A percentile compares a stretch with the other conserved stretches of the same genome.
Evolutionary conservation across 35 echinoderm and acorn worm species (phyloP).

Genomic region (Holothuria glaberrima): DNA sequence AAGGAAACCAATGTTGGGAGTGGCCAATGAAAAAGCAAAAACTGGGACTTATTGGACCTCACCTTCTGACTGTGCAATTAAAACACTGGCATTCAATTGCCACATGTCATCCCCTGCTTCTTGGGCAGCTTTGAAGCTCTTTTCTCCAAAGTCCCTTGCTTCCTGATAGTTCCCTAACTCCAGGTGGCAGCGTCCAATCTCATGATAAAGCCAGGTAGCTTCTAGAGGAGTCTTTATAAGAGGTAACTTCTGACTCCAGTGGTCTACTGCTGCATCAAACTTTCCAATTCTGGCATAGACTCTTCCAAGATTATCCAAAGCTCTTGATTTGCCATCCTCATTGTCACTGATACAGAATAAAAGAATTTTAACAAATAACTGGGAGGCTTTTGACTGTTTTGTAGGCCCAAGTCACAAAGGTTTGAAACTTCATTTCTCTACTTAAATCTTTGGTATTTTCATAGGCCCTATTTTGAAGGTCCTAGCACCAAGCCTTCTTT

Average conservation of each 20-base stretch:
- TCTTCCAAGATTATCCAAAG: conserved; percentile 88
- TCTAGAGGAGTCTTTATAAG: conserved; percentile 86
- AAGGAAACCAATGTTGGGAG: too few relatives aligned
- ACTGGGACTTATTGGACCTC: not conserved
- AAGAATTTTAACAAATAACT: not conserved
- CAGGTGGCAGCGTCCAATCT: conserved; percentile 93
- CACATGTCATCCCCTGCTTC: conserved; percentile 94
- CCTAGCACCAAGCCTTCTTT: too few relatives aligned
- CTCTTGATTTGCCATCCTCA: conserved; percentile 89
- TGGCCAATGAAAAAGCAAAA: too few relatives aligned
- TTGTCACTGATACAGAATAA: conserved; percentile 63
- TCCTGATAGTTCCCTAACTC: conserved; percentile 81
- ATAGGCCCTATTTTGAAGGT: too few relatives aligned
- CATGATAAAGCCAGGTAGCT: conserved; percentile 95
- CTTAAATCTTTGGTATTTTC: too few relatives aligned
- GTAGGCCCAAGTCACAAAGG: not conserved
- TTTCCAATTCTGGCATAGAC: conserved; percentile 94
- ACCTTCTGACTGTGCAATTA: conserved; percentile 98
- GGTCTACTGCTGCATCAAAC: conserved; percentile 75
- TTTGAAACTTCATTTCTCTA: too few relatives aligned
- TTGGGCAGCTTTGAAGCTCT: conserved; percentile 89
- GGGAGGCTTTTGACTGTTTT: not conserved
- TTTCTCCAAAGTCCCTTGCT: conserved; percentile 87
- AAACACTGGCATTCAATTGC: conserved; percentile 97
- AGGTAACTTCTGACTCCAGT: conserved; percentile 91